Conservation (phyloP, 2,797 vertebrate species). For the Zenarchopterus dispar region DNA sequence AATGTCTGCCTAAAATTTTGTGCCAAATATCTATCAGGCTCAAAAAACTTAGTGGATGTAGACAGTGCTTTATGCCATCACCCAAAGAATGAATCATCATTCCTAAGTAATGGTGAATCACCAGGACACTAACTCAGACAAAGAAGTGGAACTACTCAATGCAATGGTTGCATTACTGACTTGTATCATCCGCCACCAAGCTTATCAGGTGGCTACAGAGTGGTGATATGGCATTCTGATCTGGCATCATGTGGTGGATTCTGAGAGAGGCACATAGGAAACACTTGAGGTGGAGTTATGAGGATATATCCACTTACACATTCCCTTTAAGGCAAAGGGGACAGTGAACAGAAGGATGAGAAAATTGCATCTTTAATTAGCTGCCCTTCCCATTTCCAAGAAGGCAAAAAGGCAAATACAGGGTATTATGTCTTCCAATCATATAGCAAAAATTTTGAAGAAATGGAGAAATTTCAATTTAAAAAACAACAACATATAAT, state of each 20-base stretch:
- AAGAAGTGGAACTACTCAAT: conserved; percentile 58
- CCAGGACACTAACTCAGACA: conserved; percentile 43
- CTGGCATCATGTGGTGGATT: conserved; percentile 20
- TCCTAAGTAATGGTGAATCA: conserved; percentile 62
- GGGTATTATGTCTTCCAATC: conserved; percentile 48
- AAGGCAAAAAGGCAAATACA: conserved; percentile 35
- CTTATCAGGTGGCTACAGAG: conserved; percentile 55
- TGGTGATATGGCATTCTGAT: conserved; percentile 40
- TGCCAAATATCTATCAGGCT: conserved; percentile 53
- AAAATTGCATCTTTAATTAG: conserved; percentile 50
- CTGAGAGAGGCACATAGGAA: conserved; percentile 1
- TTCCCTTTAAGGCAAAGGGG: conserved; percentile 22
- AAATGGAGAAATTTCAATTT: conserved; percentile 23
- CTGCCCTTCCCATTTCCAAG: conserved; percentile 16
- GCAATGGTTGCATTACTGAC: conserved; percentile 48
- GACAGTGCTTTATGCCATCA: conserved; percentile 51
- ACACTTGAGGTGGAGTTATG: not conserved
- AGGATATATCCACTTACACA: conserved; percentile 16
- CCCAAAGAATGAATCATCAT: conserved; percentile 61
- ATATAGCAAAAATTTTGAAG: conserved; percentile 53
- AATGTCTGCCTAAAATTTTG: conserved; percentile 39
- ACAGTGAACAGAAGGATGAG: conserved; percentile 30
- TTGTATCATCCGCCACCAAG: conserved; percentile 50
- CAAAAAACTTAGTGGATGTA: conserved; percentile 45
- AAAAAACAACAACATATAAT: conserved; percentile 7